Percentiles rank a stretch among this genome's conserved stretches.
Conservation (phyloP, 2,797 vertebrate species). For the Anguilla obscura region DNA sequence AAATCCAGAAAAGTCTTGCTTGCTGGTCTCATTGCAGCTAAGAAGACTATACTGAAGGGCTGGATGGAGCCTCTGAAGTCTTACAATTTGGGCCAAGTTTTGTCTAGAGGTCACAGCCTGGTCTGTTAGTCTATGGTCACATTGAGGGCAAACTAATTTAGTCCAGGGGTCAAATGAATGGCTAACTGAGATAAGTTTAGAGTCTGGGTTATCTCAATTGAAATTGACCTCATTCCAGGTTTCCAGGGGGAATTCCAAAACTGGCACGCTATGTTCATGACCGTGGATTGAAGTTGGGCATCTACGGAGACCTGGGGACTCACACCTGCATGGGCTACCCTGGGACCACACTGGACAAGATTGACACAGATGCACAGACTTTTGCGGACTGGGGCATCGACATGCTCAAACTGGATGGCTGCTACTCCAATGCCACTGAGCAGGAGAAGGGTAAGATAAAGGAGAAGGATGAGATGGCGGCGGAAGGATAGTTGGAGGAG, state of each 20-base stretch:
- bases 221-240: constrained; percentile 59
- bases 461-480: background rate
- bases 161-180: background rate
- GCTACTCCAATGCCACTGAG: constrained; percentile 75
- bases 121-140: too few species aligned
- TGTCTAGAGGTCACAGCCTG: too few species aligned
- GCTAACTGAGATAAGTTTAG: background rate
- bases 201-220: background rate
- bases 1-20: too few species aligned
- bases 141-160: too few species aligned
- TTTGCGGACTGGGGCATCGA: constrained; percentile 90
- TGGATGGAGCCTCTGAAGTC: too few species aligned
- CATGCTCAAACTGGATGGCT: constrained; percentile 92
- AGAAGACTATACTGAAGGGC: too few species aligned
- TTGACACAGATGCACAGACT: constrained; percentile 80
- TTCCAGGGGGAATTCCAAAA: constrained; percentile 82
- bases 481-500: background rate
- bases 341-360: constrained; percentile 79
- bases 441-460: constrained; percentile 65
- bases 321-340: constrained; percentile 86
- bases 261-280: constrained; percentile 86
- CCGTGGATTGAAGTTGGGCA: constrained; percentile 88
- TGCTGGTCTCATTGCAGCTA: too few species aligned
- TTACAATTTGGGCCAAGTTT: too few species aligned
- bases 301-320: constrained; percentile 87